Conservation (phyloP, 2,888 invertebrate species). For the Drosophila setosimentum region DNA sequence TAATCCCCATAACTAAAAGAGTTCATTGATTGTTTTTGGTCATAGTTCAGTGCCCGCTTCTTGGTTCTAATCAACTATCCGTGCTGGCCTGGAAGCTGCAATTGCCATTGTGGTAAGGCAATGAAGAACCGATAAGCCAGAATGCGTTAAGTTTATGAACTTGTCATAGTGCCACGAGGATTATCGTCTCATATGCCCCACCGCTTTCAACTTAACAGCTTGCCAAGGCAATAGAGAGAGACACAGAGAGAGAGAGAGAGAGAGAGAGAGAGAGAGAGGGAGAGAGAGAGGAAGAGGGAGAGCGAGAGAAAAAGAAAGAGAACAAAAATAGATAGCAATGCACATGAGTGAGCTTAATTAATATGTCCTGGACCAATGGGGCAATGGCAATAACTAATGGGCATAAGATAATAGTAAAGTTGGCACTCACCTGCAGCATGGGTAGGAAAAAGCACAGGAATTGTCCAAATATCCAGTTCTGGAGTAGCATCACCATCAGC, state of each 20-base stretch:
- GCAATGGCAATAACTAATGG: constrained; percentile 23
- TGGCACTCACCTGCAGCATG: constrained; percentile 88
- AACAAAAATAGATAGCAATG: constrained; percentile 37
- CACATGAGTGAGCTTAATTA: constrained; percentile 53
- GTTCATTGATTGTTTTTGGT: constrained; percentile 17
- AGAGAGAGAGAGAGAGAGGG: no score
- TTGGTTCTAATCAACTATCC: constrained; percentile 20
- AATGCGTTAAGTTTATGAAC: constrained; percentile 56
- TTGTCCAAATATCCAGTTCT: constrained; percentile 91
- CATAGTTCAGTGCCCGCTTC: constrained; percentile 19
- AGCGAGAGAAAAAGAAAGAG: neutral
- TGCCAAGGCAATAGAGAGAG: neutral
- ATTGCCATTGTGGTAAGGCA: constrained; percentile 17
- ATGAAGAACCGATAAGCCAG: constrained; percentile 32
- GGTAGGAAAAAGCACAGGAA: constrained; percentile 90
- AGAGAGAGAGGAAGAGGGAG: no score
- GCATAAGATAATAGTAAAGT: neutral
- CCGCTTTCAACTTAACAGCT: constrained; percentile 20
- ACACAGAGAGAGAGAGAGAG: neutral
- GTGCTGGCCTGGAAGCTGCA: neutral
- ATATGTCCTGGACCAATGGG: constrained; percentile 12
- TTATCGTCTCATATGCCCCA: constrained; percentile 45
- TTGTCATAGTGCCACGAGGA: constrained; percentile 53
- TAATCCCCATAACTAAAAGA: constrained; percentile 4
- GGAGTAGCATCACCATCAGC: constrained; percentile 88